phyloP scores from a whole-genome alignment of 2,888 invertebrate genomes.

The Cantharis nigra region DNA sequence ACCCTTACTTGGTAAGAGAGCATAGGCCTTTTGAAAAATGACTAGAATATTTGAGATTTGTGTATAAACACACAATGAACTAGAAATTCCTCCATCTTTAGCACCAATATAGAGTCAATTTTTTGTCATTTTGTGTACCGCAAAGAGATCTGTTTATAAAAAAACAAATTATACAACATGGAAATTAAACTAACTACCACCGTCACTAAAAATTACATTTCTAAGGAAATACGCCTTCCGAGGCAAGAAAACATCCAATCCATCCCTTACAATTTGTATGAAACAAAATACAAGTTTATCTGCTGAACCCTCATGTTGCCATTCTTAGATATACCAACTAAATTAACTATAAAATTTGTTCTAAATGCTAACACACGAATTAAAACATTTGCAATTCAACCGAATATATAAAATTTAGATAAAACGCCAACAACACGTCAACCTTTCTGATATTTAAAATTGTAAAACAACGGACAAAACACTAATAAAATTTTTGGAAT shows the following conservation, averaged over 20 bases:
- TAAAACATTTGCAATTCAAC: neutral
- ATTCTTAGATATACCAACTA: neutral
- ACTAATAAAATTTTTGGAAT: neutral
- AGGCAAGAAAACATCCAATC: neutral
- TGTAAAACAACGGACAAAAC: neutral
- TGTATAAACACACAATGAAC: constrained; percentile 27
- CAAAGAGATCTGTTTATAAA: neutral
- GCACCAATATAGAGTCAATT: constrained; percentile 28
- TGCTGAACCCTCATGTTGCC: neutral
- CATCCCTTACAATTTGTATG: neutral
- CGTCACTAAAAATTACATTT: neutral
- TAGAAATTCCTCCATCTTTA: constrained; percentile 26
- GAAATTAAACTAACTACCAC: neutral
- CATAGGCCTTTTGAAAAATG: constrained; percentile 28
- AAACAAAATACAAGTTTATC: neutral
- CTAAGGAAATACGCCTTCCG: neutral
- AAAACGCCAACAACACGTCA: neutral
- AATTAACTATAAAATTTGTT: neutral
- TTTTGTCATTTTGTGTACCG: neutral
- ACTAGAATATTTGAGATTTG: constrained; percentile 28
- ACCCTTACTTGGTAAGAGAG: constrained; percentile 30
- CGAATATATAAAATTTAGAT: neutral
- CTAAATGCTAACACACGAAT: neutral
- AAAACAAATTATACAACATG: neutral
- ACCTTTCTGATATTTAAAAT: neutral